Conservation (phyloP, 2,888 invertebrate genomes). For the Cheilosia variabilis region DNA sequence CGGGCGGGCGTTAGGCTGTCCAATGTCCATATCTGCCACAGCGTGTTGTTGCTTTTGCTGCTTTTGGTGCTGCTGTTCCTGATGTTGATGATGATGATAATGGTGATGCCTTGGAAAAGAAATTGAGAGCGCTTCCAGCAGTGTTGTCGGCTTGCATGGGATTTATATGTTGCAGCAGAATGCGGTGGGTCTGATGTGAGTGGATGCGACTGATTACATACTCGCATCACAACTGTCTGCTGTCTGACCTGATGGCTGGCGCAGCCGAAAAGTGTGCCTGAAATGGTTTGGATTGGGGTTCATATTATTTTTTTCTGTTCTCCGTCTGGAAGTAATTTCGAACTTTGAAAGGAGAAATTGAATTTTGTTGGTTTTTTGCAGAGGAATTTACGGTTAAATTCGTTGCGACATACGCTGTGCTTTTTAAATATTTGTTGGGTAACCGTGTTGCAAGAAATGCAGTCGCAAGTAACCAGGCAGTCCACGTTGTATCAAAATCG, state of each 20-base stretch:
- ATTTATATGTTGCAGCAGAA: slow-evolving; percentile 69
- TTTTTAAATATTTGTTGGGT: too few species aligned
- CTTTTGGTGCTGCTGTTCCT: slow-evolving; percentile 54
- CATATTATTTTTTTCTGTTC: background rate
- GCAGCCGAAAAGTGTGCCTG: slow-evolving; percentile 58
- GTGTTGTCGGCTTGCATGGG: slow-evolving; percentile 63
- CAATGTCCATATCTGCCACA: slow-evolving; percentile 50
- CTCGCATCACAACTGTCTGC: slow-evolving; percentile 8
- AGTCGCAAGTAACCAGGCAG: too few species aligned
- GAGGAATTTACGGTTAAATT: too few species aligned
- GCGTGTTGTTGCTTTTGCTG: slow-evolving; percentile 44
- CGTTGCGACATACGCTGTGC: too few species aligned
- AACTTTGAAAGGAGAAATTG: too few species aligned
- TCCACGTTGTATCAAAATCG: too few species aligned
- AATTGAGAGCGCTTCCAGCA: slow-evolving; percentile 69
- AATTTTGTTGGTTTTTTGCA: too few species aligned
- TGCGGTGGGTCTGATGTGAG: slow-evolving; percentile 68
- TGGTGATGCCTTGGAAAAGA: slow-evolving; percentile 64
- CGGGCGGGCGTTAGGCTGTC: slow-evolving; percentile 53
- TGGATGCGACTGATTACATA: slow-evolving; percentile 47
- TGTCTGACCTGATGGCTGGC: slow-evolving; percentile 38
- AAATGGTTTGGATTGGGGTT: slow-evolving; percentile 22
- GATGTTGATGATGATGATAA: slow-evolving; percentile 39
- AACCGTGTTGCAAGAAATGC: too few species aligned
- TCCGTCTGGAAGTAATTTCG: too few species aligned